Percentiles rank a stretch among this genome's conserved stretches.
These are phyloP conservation scores for Scaptomyza polygonia DNA, from an alignment of 2,888 invertebrate genomes.

Conservation along the genomic window DNA sequence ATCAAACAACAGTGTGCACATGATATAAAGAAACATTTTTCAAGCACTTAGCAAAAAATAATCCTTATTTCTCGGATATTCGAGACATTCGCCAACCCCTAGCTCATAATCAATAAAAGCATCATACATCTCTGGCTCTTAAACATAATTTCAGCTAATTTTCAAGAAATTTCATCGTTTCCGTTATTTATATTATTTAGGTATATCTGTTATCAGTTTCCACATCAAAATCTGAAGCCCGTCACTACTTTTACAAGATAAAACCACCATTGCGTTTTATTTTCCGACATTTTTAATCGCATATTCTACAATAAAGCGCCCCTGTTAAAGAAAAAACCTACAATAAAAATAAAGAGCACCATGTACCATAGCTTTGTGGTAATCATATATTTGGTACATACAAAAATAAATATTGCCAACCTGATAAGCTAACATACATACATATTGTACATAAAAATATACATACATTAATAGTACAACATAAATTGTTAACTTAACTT, in stretches of 20 bases:
- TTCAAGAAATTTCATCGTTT: not conserved
- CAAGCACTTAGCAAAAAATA: too few relatives aligned
- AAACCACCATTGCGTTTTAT: constrained; percentile 4
- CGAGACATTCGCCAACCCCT: too few relatives aligned
- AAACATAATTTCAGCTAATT: not conserved
- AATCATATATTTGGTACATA: not conserved
- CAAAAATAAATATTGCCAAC: constrained; percentile 8
- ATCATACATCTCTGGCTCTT: not conserved
- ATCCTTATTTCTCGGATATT: not conserved
- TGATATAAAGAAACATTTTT: not conserved
- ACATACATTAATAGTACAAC: too few relatives aligned
- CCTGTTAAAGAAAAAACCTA: not conserved
- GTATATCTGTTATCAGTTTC: constrained; percentile 2
- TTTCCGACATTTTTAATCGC: constrained; percentile 22
- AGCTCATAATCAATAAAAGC: too few relatives aligned
- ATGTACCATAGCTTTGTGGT: constrained; percentile 9
- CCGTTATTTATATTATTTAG: constrained; percentile 3
- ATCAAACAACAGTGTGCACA: not conserved
- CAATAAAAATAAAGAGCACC: constrained; percentile 22
- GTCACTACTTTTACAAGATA: constrained; percentile 1
- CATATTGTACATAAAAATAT: not conserved
- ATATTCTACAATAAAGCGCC: constrained; percentile 16
- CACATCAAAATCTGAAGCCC: constrained; percentile 10
- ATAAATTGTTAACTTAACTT: not conserved
- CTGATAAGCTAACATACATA: constrained; percentile 20